phyloP scores from a whole-genome alignment of 1,140 invertebrate genomes.

The Diprion similis region DNA sequence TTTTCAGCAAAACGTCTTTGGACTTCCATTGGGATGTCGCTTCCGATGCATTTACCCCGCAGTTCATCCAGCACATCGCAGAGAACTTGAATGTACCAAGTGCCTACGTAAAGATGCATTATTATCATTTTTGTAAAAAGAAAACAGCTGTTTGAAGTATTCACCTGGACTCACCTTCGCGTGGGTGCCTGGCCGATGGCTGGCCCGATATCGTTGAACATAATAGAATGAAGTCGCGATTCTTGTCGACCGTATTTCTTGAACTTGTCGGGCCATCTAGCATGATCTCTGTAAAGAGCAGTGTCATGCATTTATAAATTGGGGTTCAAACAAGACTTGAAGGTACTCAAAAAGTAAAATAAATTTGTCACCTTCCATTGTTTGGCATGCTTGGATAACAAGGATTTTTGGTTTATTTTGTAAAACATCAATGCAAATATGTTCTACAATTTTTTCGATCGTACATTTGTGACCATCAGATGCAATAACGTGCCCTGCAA shows the following conservation, averaged over 20 bases:
- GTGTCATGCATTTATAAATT: constrained; percentile 1
- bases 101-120: constrained; percentile 28
- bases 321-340: constrained; percentile 5
- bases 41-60: not conserved
- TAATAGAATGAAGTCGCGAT: constrained; percentile 34
- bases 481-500: constrained; percentile 32
- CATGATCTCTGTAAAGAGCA: not conserved
- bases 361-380: constrained; percentile 12
- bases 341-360: constrained; percentile 18
- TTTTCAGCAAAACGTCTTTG: not conserved
- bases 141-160: not conserved
- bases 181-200: constrained; percentile 34
- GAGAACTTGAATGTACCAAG: constrained; percentile 45
- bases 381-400: constrained; percentile 44
- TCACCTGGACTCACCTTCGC: constrained; percentile 27
- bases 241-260: constrained; percentile 13
- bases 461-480: constrained; percentile 33
- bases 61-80: constrained; percentile 24
- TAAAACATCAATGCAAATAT: constrained; percentile 32
- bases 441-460: constrained; percentile 25
- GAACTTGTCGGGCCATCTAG: constrained; percentile 21
- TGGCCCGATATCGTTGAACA: constrained; percentile 38
- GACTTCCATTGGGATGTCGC: not conserved
- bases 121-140: not conserved
- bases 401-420: constrained; percentile 39